phyloP scores from a whole-genome alignment of 2,113 vertebrate genomes.

The Thamnaconus septentrionalis region DNA sequence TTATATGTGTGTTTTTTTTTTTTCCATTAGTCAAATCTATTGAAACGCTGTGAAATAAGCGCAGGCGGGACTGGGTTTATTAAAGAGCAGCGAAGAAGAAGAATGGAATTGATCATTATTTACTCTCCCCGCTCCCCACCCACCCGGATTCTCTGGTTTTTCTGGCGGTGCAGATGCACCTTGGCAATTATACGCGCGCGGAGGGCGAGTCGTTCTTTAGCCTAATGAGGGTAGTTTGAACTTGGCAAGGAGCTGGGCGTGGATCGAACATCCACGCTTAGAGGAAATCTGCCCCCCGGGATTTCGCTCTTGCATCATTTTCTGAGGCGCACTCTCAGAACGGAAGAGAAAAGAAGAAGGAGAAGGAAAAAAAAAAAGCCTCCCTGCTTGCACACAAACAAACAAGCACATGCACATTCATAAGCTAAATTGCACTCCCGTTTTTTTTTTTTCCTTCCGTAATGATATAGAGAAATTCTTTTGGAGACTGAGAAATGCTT shows the following conservation, averaged over 20 bases:
- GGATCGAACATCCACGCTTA: constrained; percentile 60
- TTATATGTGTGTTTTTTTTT: neutral
- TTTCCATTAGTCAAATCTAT: no score
- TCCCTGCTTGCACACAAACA: constrained; percentile 4
- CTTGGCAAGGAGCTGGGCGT: constrained; percentile 54
- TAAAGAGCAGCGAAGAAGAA: no score
- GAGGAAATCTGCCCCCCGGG: constrained; percentile 61
- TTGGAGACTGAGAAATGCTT: constrained; percentile 13
- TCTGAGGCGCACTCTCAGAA: constrained; percentile 12
- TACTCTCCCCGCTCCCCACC: neutral
- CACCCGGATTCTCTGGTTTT: constrained; percentile 4
- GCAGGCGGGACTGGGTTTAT: no score
- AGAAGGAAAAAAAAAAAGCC: no score
- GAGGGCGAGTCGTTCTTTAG: constrained; percentile 55
- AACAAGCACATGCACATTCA: neutral
- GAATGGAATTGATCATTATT: constrained; percentile 11
- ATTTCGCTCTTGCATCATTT: constrained; percentile 59
- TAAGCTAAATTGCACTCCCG: constrained; percentile 3
- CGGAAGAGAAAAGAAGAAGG: neutral
- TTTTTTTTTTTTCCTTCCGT: neutral
- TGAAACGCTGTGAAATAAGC: no score
- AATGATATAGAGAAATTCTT: constrained; percentile 18
- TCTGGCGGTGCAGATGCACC: constrained; percentile 29
- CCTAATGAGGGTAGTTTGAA: constrained; percentile 69
- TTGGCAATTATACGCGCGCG: constrained; percentile 49